Evolutionary conservation across 1,140 invertebrate genomes (phyloP), one percentile per base, ranked within the genome.

Genomic region (Theocolax elegans): DNA sequence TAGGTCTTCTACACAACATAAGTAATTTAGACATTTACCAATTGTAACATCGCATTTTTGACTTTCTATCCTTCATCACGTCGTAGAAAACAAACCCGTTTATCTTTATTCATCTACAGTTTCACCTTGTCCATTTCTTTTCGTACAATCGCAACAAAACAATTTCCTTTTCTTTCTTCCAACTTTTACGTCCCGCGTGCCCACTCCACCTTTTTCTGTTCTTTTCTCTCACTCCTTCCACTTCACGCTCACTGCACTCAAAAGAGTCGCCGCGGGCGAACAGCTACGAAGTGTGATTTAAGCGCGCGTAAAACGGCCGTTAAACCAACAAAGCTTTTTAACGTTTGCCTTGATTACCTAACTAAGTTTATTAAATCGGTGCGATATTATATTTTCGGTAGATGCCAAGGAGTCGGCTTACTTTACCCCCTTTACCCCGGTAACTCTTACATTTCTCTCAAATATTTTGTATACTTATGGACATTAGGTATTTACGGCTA

Each of bases 311-410:
- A 85, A 86, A 86, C 78, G 15, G 71, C 77, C 81, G 83, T 86
- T 86, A 86, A 86, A 85, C 82, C 84, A 81, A 84, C 83, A 85
- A 84, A 85, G 79, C 80, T 84, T 79, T 83, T 84, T 83, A 83
- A 81, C 79, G 80, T 74, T 72, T 74, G 78, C 72, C 81, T 85
- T 85, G 81, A 86, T 86, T 85, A 78, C 82, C 77, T 76, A 79
- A 83, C 80, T 84, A 79, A 77, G 81, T 86, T 85, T 86, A 85
- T 86, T 85, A 86, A 85, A 85, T 84, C 79, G 75, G 78, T 76
- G 76, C 75, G 76, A 82, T 83, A 82, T 83, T 80, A 80, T 80
- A 78, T 75, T 77, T 76, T 75, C 72, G 49, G 48, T 49, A 46
- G 72, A 49, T 58, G 19, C 68, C 71, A 21, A 56, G 49, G 40